Evolutionary conservation across 1,140 invertebrate genomes (phyloP), one percentile per base, ranked within the genome.

Genomic region (Phthorimaea operculella): DNA sequence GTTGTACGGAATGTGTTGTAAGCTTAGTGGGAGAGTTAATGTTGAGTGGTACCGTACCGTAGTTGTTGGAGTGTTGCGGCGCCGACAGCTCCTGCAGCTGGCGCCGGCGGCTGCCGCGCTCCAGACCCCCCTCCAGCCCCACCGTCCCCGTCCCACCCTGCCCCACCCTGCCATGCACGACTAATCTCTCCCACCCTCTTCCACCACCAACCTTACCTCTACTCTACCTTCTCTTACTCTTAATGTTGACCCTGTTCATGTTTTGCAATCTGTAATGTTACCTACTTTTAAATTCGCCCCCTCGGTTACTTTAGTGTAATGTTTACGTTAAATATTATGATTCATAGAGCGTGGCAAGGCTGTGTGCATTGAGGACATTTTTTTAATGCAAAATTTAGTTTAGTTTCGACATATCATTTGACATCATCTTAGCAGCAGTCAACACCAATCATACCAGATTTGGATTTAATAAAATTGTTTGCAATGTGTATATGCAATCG

Each of bases 271-370:
- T 82, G 77, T 84, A 74, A 76, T 84, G 75, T 47, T 42, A 47
- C 16, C n/a, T 81, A 76, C 71, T 81, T 76, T 79, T 81, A 62
- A 70, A 60, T 75, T 74, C 75, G 76, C 63, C 78, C 75, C 79
- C 75, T 75, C 78, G 79, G 76, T 79, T 76, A 68, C 66, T 62
- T 82, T 83, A 83, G 79, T 85, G 75, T 83, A 76, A 75, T 79
- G 76, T 83, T 73, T 74, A 64, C 76, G 72, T 83, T 72, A 73
- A 74, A 72, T 39, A 39, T 39, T 39, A 47, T 47, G 68, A 83
- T 78, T 85, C 77, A 83, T 87, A 86, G 87, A 89, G 88, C 88
- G 88, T 89, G 87, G 88, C 88, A 87, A 89, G 88, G 88, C 88
- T 89, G 88, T 89, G 88, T 87, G 86, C 87, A 87, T 87, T 87